phyloP scores from a whole-genome alignment of 2,888 invertebrate genomes.

The Rhamnusium bicolor region DNA sequence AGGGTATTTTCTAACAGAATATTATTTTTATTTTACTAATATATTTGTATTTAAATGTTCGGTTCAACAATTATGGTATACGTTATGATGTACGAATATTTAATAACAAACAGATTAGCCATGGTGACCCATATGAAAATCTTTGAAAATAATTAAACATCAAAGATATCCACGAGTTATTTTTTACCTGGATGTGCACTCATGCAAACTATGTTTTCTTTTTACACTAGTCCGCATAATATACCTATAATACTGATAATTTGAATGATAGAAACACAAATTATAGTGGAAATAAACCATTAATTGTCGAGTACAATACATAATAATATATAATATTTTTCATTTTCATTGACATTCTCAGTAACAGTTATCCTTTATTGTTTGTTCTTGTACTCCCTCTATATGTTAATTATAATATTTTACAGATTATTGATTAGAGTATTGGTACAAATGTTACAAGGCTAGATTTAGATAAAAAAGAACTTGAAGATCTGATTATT shows the following conservation, averaged over 20 bases:
- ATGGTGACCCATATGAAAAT: too few relatives aligned
- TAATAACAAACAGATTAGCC: too few relatives aligned
- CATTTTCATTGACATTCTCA: conserved; percentile 3
- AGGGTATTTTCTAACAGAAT: too few relatives aligned
- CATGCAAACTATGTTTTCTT: neutral
- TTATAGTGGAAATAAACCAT: conserved; percentile 4
- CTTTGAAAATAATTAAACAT: neutral
- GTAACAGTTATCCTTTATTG: conserved; percentile 5
- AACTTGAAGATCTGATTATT: conserved; percentile 55
- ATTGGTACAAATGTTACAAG: conserved; percentile 58
- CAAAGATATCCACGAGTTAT: neutral
- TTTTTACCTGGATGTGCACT: neutral
- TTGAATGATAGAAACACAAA: conserved; percentile 1
- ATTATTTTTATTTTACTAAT: too few relatives aligned
- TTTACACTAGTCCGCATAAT: neutral
- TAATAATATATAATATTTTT: neutral
- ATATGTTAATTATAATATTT: conserved; percentile 30
- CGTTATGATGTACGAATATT: too few relatives aligned
- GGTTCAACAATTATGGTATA: too few relatives aligned
- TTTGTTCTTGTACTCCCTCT: neutral
- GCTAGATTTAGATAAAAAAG: conserved; percentile 51
- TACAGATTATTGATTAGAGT: conserved; percentile 29
- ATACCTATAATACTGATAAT: neutral
- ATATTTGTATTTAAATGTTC: too few relatives aligned
- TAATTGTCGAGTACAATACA: conserved; percentile 11